Percentiles rank a stretch among this genome's conserved stretches.
These are phyloP conservation scores for Hemibagrus wyckioides DNA, from an alignment of 2,113 vertebrate species.

Conservation along the genomic window DNA sequence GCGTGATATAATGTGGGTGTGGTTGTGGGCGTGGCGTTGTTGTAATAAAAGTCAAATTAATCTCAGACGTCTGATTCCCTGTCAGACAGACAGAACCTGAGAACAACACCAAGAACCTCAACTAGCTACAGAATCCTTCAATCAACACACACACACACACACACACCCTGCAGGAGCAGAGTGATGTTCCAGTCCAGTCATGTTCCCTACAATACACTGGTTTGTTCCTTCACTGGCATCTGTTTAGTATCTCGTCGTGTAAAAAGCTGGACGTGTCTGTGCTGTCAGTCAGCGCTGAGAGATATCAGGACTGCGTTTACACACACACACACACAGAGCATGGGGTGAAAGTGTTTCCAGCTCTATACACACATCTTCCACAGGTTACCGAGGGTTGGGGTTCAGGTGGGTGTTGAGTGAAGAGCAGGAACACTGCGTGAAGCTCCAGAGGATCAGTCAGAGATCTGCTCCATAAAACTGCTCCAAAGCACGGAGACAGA, in stretches of 20 bases:
- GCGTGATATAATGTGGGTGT: not conserved
- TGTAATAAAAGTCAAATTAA: not conserved
- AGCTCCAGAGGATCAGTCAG: not conserved
- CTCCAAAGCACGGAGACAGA: not conserved
- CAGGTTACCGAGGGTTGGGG: too few species aligned
- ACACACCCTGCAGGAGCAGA: not conserved
- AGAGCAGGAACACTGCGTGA: not conserved
- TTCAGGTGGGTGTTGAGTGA: too few species aligned
- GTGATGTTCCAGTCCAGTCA: conserved; percentile 50
- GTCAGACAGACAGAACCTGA: not conserved
- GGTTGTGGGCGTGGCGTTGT: not conserved
- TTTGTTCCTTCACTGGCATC: conserved; percentile 66
- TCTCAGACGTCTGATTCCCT: too few species aligned
- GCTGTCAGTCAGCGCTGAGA: conserved; percentile 21
- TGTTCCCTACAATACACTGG: conserved; percentile 59
- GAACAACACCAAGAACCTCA: not conserved
- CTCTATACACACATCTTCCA: not conserved
- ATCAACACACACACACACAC: not conserved
- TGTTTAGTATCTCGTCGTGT: conserved; percentile 65
- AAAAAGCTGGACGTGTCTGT: conserved; percentile 54
- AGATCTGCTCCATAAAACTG: not conserved
- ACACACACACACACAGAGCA: not conserved
- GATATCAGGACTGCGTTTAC: conserved; percentile 34
- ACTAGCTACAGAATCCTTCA: not conserved
- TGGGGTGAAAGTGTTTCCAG: not conserved